These are phyloP conservation scores for Linyphia triangularis DNA, from an alignment of 2,888 invertebrate genomes.

Conservation along the genomic window DNA sequence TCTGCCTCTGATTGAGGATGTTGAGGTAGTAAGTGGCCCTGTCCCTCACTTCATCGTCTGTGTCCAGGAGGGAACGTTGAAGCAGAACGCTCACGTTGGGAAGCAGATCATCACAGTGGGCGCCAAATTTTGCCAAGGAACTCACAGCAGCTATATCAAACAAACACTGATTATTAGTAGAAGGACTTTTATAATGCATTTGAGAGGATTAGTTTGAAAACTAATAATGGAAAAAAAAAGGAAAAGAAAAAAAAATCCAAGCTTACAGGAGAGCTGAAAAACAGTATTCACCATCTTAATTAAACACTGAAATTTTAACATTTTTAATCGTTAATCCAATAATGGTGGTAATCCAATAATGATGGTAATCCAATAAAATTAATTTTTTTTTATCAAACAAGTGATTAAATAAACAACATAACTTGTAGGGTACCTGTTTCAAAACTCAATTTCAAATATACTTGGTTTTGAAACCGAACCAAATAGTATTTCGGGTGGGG, in stretches of 20 bases:
- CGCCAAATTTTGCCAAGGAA: conserved; percentile 98
- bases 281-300: too few species aligned
- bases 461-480: too few species aligned
- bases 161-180: neutral
- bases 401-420: too few species aligned
- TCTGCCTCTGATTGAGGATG: conserved; percentile 85
- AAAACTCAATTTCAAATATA: too few species aligned
- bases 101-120: conserved; percentile 92
- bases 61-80: conserved; percentile 94
- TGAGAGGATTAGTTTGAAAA: neutral
- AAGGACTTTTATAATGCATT: neutral
- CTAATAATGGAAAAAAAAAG: neutral
- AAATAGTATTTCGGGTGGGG: too few species aligned
- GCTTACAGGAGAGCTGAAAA: neutral
- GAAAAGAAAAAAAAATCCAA: neutral
- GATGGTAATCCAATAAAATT: too few species aligned
- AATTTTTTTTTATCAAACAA: too few species aligned
- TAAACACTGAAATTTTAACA: too few species aligned
- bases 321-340: too few species aligned
- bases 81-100: conserved; percentile 89
- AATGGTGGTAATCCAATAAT: too few species aligned
- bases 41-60: conserved; percentile 99
- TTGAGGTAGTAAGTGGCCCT: conserved; percentile 97
- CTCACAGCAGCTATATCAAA: conserved; percentile 90
- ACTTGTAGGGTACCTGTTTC: too few species aligned